These are phyloP conservation scores for Gallinago undulata DNA, from an alignment of 2,113 vertebrate species.

Conservation along the genomic window DNA sequence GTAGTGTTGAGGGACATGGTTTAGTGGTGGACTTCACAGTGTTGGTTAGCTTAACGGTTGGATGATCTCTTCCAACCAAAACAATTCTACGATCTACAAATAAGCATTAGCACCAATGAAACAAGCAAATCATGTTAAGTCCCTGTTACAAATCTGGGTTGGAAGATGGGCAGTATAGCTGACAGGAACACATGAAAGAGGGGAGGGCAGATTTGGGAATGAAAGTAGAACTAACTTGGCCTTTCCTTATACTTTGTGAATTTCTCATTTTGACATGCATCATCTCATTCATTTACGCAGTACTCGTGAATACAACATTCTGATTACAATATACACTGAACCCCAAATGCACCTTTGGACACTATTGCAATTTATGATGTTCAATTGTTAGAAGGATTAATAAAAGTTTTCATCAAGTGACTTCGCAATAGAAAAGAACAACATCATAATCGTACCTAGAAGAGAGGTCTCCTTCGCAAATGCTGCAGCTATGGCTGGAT, in stretches of 20 bases:
- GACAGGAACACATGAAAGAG: background rate
- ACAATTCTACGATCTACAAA: background rate
- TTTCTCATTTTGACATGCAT: background rate
- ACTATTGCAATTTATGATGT: background rate
- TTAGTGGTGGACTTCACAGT: background rate
- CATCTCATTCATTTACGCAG: background rate
- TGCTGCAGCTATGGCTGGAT: conserved; percentile 87
- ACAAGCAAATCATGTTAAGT: background rate
- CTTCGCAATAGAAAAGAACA: background rate
- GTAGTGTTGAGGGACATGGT: background rate
- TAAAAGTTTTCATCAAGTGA: background rate
- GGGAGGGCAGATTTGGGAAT: background rate
- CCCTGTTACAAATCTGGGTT: background rate
- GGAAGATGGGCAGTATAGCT: background rate
- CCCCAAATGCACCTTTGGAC: background rate
- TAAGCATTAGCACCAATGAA: background rate
- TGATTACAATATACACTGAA: background rate
- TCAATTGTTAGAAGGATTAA: background rate
- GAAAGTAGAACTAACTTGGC: background rate
- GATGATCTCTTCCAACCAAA: background rate
- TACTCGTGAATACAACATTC: background rate
- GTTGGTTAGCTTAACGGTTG: background rate
- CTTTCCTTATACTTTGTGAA: background rate
- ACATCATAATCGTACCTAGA: conserved; percentile 84
- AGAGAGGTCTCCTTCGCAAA: conserved; percentile 96